Percentiles rank a stretch among this genome's conserved stretches.
phyloP scores from a whole-genome alignment of 2,797 vertebrate genomes.

The Mus caroli region DNA sequence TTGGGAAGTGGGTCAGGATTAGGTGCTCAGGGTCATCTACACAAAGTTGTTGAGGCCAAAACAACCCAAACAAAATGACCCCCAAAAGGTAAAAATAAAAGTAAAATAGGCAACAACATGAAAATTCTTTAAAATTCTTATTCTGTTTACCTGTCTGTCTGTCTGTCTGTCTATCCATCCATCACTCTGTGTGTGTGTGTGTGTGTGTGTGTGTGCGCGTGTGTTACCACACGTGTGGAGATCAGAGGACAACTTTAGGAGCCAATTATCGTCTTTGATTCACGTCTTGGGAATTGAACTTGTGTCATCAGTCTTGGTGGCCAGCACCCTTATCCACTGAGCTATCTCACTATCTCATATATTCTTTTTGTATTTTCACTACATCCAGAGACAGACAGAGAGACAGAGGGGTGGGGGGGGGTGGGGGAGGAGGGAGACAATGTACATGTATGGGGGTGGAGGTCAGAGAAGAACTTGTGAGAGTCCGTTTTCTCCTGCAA shows the following conservation, averaged over 20 bases:
- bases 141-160: no score
- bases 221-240: background rate
- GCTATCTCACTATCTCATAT: background rate
- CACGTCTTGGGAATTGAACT: background rate
- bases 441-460: background rate
- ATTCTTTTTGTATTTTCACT: background rate
- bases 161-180: no score
- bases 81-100: background rate
- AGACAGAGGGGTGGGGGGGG: background rate
- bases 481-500: background rate
- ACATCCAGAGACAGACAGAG: background rate
- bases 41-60: background rate
- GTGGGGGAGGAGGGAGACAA: background rate
- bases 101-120: background rate
- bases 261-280: no score
- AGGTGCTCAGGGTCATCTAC: background rate
- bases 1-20: background rate
- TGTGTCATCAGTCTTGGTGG: background rate
- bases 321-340: background rate
- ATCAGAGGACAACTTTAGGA: background rate
- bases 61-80: background rate
- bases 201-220: no score
- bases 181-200: no score
- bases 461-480: background rate
- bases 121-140: no score